Percentiles rank a stretch among this genome's conserved stretches.
Conservation (phyloP, 2,888 invertebrate genomes). For the Pediacus dermestoides region DNA sequence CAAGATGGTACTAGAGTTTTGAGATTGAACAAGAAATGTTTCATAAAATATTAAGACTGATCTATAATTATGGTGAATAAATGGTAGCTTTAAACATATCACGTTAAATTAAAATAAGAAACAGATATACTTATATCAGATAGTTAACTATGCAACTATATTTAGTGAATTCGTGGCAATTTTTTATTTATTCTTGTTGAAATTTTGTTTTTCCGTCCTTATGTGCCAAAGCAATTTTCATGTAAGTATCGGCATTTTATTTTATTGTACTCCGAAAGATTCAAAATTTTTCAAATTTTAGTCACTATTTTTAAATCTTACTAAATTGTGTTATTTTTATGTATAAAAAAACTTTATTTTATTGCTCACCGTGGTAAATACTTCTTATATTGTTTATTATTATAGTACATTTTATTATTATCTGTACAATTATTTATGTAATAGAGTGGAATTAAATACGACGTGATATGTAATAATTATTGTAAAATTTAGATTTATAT, state of each 20-base stretch:
- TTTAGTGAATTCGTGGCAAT: background rate
- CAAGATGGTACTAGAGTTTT: too few species aligned
- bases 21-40: too few species aligned
- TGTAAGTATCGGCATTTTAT: conserved; percentile 8
- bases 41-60: conserved; percentile 24
- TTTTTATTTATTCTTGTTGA: conserved; percentile 9
- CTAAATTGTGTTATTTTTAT: too few species aligned
- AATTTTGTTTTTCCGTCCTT: conserved; percentile 25
- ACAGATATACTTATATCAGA: conserved; percentile 17
- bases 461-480: conserved; percentile 31
- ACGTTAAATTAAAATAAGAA: conserved; percentile 18
- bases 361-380: conserved; percentile 11
- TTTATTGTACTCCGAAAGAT: too few species aligned
- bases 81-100: conserved; percentile 21
- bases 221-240: conserved; percentile 28
- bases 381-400: conserved; percentile 10
- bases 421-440: background rate
- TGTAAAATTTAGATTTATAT: conserved; percentile 26
- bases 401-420: conserved; percentile 5
- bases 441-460: too few species aligned
- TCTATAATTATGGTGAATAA: conserved; percentile 11
- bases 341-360: conserved; percentile 7
- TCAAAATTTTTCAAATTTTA: too few species aligned
- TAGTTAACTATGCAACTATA: conserved; percentile 12
- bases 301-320: too few species aligned